A percentile compares a stretch with the other conserved stretches of the same genome.
phyloP scores from a whole-genome alignment of 2,888 invertebrate genomes.

The Melikaiella ostensackeni region DNA sequence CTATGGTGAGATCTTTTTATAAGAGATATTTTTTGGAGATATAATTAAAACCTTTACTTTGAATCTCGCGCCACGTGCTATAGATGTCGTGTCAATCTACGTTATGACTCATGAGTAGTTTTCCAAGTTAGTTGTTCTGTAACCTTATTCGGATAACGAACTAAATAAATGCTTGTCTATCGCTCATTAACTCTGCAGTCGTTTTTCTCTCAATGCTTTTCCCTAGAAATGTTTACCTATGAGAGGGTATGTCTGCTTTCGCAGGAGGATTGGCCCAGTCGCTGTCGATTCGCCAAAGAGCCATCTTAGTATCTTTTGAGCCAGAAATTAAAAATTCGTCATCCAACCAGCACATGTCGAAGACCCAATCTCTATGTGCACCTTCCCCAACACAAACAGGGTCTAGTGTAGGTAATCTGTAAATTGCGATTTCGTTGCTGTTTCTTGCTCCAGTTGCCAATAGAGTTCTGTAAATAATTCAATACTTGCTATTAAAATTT shows the following conservation, averaged over 20 bases:
- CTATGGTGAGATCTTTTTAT: no score
- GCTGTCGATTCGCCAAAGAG: conserved; percentile 89
- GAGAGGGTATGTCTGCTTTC: conserved; percentile 77
- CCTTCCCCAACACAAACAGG: conserved; percentile 95
- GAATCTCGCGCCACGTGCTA: no score
- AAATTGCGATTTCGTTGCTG: conserved; percentile 94
- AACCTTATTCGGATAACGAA: no score
- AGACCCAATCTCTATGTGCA: conserved; percentile 95
- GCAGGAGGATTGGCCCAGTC: conserved; percentile 77
- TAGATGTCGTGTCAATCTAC: no score
- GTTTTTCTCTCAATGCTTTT: no score
- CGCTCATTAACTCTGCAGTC: no score
- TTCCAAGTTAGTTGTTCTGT: no score
- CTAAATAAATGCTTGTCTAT: no score
- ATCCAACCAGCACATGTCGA: conserved; percentile 97
- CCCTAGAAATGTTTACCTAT: conserved; percentile 71
- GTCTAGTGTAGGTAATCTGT: conserved; percentile 94
- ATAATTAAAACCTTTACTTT: no score
- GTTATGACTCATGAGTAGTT: no score
- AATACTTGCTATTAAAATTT: no score
- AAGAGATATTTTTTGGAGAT: no score
- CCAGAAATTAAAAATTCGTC: conserved; percentile 97
- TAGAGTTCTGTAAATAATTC: conserved; percentile 80
- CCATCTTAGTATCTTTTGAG: conserved; percentile 93
- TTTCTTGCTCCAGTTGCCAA: conserved; percentile 95